Conservation (phyloP, 2,797 vertebrate genomes). For the Galago senegalensis region DNA sequence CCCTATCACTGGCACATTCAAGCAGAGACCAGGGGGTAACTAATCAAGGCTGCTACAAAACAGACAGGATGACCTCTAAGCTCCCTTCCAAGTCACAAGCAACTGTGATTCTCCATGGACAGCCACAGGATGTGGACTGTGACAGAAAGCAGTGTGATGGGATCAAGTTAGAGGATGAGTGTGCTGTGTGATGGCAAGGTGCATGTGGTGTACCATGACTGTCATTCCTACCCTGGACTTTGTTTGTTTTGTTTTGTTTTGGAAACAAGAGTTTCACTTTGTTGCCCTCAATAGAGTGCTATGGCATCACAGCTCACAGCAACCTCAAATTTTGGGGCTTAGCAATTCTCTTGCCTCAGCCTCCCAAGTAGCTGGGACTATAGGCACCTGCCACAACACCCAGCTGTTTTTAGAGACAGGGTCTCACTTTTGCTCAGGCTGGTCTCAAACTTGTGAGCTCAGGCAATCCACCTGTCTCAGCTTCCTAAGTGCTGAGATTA, state of each 20-base stretch:
- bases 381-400: too few relatives aligned
- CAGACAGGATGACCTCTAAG: slow-evolving; percentile 63
- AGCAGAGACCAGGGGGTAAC: background rate
- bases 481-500: too few relatives aligned
- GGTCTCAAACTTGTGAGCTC: too few relatives aligned
- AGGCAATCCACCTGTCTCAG: too few relatives aligned
- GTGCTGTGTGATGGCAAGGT: background rate
- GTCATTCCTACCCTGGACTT: background rate
- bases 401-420: too few relatives aligned
- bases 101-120: slow-evolving; percentile 31
- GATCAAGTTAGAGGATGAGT: background rate
- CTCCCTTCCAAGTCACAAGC: slow-evolving; percentile 75
- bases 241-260: background rate
- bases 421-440: too few relatives aligned
- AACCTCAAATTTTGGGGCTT: too few relatives aligned
- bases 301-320: too few relatives aligned
- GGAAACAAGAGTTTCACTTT: too few relatives aligned
- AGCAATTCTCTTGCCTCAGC: too few relatives aligned
- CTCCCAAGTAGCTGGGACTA: too few relatives aligned
- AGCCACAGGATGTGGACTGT: slow-evolving; percentile 35
- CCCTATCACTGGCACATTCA: background rate
- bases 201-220: fast-evolving
- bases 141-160: background rate
- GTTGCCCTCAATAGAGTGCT: too few relatives aligned
- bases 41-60: slow-evolving; percentile 25